phyloP scores from a whole-genome alignment of 2,113 vertebrate genomes.

The Chiloscyllium plagiosum region DNA sequence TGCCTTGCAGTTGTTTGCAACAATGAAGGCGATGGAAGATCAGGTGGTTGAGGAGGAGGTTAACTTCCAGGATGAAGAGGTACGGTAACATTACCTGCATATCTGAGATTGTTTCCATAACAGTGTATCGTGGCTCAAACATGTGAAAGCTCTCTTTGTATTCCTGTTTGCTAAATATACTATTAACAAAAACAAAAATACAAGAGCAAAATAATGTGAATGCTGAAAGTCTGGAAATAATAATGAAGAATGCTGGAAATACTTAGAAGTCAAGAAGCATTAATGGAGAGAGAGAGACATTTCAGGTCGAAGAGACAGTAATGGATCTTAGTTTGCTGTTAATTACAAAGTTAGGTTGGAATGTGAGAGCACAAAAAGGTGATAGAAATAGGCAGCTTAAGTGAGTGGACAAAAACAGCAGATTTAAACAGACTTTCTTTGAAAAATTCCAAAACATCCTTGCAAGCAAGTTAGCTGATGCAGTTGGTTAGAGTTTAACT shows the following conservation, averaged over 20 bases:
- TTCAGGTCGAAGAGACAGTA: no score
- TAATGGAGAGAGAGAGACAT: background rate
- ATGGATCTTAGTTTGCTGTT: no score
- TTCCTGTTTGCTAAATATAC: background rate
- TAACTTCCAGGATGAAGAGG: constrained; percentile 81
- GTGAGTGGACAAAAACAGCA: background rate
- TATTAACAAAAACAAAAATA: background rate
- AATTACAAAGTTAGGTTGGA: background rate
- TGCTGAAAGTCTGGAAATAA: background rate
- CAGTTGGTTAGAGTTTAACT: no score
- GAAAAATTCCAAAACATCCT: no score
- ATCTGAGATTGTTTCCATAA: background rate
- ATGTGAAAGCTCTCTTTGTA: background rate
- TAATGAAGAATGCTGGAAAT: background rate
- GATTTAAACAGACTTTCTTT: no score
- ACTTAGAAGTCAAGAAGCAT: background rate
- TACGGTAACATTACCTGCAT: constrained; percentile 43
- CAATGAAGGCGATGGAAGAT: constrained; percentile 77
- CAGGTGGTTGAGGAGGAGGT: constrained; percentile 78
- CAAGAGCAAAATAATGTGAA: background rate
- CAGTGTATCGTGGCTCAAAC: background rate
- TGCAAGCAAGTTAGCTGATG: no score
- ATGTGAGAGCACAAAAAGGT: background rate
- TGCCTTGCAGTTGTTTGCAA: constrained; percentile 32
- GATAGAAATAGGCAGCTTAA: background rate